Evolutionary conservation across 2,113 vertebrate genomes (phyloP).

Genomic region (Gymnogyps californianus): DNA sequence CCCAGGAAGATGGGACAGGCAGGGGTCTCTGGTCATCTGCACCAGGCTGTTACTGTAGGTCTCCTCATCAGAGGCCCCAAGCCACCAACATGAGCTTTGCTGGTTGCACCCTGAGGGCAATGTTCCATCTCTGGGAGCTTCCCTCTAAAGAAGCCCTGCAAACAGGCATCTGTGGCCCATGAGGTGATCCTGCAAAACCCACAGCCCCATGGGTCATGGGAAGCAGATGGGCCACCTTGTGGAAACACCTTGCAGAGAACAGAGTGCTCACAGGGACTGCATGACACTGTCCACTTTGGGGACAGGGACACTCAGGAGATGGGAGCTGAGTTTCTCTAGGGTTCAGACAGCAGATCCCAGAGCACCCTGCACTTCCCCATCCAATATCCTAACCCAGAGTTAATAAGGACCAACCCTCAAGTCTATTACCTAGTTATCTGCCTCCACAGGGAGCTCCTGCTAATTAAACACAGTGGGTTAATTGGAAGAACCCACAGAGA

Average conservation of each 20-base stretch:
- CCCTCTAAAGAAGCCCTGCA: neutral
- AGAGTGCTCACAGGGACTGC: neutral
- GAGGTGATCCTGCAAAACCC: neutral
- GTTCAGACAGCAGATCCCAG: neutral
- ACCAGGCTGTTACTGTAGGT: neutral
- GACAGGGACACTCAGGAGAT: neutral
- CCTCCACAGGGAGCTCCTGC: neutral
- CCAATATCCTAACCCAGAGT: neutral
- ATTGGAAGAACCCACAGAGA: neutral
- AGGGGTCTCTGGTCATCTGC: neutral
- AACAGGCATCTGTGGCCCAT: neutral
- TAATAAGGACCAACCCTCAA: neutral
- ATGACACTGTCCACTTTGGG: neutral
- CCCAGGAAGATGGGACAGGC: neutral
- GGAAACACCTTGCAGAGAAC: neutral
- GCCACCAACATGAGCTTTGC: neutral
- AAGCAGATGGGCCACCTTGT: neutral
- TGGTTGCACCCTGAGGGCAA: neutral
- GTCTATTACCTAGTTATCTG: neutral
- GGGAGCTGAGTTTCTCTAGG: neutral
- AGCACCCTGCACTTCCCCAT: neutral
- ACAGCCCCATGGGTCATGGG: neutral
- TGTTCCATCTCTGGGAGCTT: neutral
- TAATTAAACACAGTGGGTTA: neutral
- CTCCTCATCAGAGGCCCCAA: neutral